A percentile compares a stretch with the other conserved stretches of the same genome.
phyloP scores from a whole-genome alignment of 1,140 invertebrate genomes.

The Solen grandis region DNA sequence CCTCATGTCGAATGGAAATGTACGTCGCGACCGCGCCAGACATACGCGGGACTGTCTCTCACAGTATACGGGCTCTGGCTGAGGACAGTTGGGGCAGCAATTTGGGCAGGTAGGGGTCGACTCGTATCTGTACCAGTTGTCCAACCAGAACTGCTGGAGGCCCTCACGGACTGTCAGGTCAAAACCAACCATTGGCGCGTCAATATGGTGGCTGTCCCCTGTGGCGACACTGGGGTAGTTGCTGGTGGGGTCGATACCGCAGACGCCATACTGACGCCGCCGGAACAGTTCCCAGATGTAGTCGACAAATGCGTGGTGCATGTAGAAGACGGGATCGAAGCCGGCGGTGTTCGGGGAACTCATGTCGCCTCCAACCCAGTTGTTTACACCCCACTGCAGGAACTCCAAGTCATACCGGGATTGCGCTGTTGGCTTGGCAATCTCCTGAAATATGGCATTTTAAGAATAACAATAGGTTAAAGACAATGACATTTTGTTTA shows the following conservation, averaged over 20 bases:
- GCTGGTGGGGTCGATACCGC: slow-evolving; percentile 14
- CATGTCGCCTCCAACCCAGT: slow-evolving; percentile 71
- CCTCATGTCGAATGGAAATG: not conserved
- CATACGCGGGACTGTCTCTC: not conserved
- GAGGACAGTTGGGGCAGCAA: slow-evolving; percentile 15
- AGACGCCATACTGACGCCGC: not conserved
- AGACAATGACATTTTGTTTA: no score
- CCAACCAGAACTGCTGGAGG: not conserved
- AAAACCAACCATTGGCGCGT: slow-evolving; percentile 8
- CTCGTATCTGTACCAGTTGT: slow-evolving; percentile 27
- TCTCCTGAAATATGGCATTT: slow-evolving; percentile 34
- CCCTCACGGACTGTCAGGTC: slow-evolving; percentile 19
- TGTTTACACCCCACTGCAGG: slow-evolving; percentile 62
- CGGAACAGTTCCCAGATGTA: slow-evolving; percentile 70
- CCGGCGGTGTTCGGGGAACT: slow-evolving; percentile 62
- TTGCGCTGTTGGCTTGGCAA: slow-evolving; percentile 29
- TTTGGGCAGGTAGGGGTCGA: slow-evolving; percentile 20
- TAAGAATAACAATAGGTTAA: no score
- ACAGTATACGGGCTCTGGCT: slow-evolving; percentile 4
- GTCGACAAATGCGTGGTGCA: slow-evolving; percentile 80
- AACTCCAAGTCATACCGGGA: slow-evolving; percentile 61
- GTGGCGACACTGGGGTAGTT: slow-evolving; percentile 22
- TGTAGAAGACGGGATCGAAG: slow-evolving; percentile 80
- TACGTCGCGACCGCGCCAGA: slow-evolving; percentile 17
- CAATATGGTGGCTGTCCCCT: not conserved